Base-by-base conservation (phyloP, 1,140 invertebrate genomes). In the Cryptotermes secundus region DNA sequence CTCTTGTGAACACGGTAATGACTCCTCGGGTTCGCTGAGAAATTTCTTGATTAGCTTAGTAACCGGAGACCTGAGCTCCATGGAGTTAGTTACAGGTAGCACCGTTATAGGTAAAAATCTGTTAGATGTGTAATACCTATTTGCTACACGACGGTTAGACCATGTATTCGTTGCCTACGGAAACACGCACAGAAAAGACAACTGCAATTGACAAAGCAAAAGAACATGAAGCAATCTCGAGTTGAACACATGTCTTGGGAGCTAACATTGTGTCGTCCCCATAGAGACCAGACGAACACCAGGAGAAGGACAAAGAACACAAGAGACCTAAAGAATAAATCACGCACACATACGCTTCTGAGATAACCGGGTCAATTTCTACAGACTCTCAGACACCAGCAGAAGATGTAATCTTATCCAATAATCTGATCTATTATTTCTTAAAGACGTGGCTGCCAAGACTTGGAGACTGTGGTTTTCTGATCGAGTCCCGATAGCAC, bases 391-490 rank as follows among this genome's bases (percentile, higher is more conserved):
- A 72, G 59, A 72, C 59, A 72, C n/a, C 0, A 31, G 14, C 2
- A 72, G 16, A 72, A 16, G 59, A 72, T 72, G 45, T 49, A 49
- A 72, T 72, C 59, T 72, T 72, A 72, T 72, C 59, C 59, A 31
- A 72, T 72, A 72, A 72, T 72, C 59, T 72, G 59, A 72, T 72
- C 59, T 72, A n/a, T n/a, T 72, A 7, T 72, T 72, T 72, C n/a
- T 72, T 72, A 26, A 31, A 72, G 16, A 72, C n/a, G n/a, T 9
- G 1, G 59, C 26, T 72, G 59, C 59, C 59, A 72, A 72, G 59
- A 9, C 59, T 31, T 72, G 26, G n/a, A 72, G 26, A 72, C 59
- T 7, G 59, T 31, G 59, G 59, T 72, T 72, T 72, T 72, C 59
- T 72, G 59, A 72, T 72, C 59, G 59, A 72, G n/a, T n/a, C 59